Base-by-base conservation (phyloP, 1,140 invertebrate genomes). In the Lucilia sericata region DNA sequence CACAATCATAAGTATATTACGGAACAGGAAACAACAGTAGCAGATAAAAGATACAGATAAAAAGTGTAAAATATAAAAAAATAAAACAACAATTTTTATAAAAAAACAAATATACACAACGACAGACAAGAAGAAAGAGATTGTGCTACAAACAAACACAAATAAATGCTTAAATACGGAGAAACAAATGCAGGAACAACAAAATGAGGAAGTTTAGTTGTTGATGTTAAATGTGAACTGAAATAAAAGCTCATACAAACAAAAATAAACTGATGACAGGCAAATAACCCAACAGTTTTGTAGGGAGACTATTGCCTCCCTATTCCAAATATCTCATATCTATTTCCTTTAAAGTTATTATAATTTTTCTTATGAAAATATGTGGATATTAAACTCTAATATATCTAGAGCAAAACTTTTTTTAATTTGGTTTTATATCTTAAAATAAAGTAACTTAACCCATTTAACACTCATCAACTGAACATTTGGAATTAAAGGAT, bases 11-110 rank as follows among this genome's bases (percentile, higher is more conserved):
- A 55, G 51, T 5, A 55, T 5, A 55, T 12, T 55, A 21, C 17
- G 17, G 17, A 21, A 70, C 17, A 25, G 60, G 60, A 70, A 70
- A 70, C 60, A 65, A 65, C 17, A 70, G 7, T 17, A 70, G 19
- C 60, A 70, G 19, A 5, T 21, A 70, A 19, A 70, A 13, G 17
- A 65, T 14, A 19, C 25, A 13, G 17, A 19, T 17, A 70, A 70
- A 70, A 70, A 70, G 60, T 55, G 51, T 55, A 70, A 70, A 70
- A 70, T 9, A 19, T 21, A 70, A 70, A 70, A n/a, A 70, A 70
- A 70, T 21, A 55, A 10, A 4, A 70, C 2, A 70, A 70, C 17
- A 70, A 25, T 19, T 70, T 19, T 19, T 19, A 70, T 21, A 21
- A 70, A 70, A 25, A 21, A 70, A 70, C 60, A 70, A 21, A 0